A percentile compares a stretch with the other conserved stretches of the same genome.
Conservation (phyloP, 1,140 invertebrate species). For the Pararge aegeria region DNA sequence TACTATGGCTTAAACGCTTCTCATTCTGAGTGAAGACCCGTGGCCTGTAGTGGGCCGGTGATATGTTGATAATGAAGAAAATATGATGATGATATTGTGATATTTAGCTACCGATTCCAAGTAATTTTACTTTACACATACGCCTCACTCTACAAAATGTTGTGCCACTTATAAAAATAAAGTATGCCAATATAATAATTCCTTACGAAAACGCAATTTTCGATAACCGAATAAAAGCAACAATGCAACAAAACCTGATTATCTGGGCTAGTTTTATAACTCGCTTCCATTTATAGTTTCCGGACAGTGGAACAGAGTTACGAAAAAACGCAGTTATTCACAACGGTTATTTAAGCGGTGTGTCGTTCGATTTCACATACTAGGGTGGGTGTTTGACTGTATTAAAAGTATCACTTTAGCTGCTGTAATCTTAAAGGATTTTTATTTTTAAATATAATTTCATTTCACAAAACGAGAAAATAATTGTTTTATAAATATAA, state of each 20-base stretch:
- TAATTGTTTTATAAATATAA: too few relatives aligned
- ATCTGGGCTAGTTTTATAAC: not conserved
- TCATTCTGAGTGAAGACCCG: too few relatives aligned
- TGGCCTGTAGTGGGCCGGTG: too few relatives aligned
- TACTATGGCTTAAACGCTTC: too few relatives aligned
- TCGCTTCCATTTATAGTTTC: slow-evolving; percentile 3
- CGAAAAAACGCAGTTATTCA: not conserved
- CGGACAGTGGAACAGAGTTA: not conserved
- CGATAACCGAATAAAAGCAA: not conserved
- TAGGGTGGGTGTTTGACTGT: not conserved
- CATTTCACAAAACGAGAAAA: too few relatives aligned
- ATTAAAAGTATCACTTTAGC: too few relatives aligned
- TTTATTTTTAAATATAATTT: too few relatives aligned
- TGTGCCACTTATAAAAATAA: not conserved
- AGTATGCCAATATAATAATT: not conserved
- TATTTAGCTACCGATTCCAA: too few relatives aligned
- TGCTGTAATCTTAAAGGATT: too few relatives aligned
- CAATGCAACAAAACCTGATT: not conserved
- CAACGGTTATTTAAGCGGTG: not conserved
- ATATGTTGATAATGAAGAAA: too few relatives aligned
- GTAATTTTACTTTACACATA: too few relatives aligned
- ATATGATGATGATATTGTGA: too few relatives aligned
- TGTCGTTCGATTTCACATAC: not conserved
- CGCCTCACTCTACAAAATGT: not conserved
- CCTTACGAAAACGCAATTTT: not conserved